Evolutionary conservation across 2,888 invertebrate species (phyloP), one percentile per base, ranked within the genome.

Genomic region (Serripes groenlandicus): DNA sequence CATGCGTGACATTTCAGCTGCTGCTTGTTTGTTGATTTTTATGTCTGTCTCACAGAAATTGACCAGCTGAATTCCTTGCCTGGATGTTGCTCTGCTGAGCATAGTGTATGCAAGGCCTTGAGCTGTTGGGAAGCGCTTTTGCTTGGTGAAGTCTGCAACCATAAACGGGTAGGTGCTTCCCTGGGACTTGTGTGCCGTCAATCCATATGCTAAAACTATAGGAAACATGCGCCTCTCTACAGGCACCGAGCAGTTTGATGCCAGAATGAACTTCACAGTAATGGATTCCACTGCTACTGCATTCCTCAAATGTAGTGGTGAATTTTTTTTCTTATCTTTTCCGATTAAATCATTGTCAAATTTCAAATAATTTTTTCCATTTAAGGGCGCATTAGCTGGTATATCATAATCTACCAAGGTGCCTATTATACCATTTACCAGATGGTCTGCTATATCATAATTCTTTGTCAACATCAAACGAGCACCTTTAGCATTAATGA

Each of bases 371-470:
- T n/a, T n/a, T n/a, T n/a, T n/a, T n/a, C n/a, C n/a, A n/a, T n/a
- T n/a, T n/a, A n/a, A n/a, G n/a, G n/a, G n/a, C n/a, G n/a, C n/a
- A n/a, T n/a, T n/a, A n/a, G n/a, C n/a, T n/a, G n/a, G n/a, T n/a
- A n/a, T n/a, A n/a, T n/a, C n/a, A n/a, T n/a, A n/a, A n/a, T n/a
- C n/a, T n/a, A n/a, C n/a, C n/a, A n/a, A n/a, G n/a, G 73, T 75
- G 37, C 81, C 85, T 28, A 62, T 82, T n/a, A 74, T 75, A 30
- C 79, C 78, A 78, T 85, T 85, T 18, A 81, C 85, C 9, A 85
- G 32, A 26, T 73, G 66, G 32, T 78, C 75, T 30, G 32, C 54
- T 56, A 81, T 78, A 52, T 82, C 79, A 23, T 71, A 58, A 52
- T 82, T 85, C 42, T 82, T 85, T 4, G 72, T 78, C 15, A 64